Percentiles rank a stretch among this genome's conserved stretches.
Conservation (phyloP, 2,113 vertebrate species). For the Mesembrinibis cayennensis region DNA sequence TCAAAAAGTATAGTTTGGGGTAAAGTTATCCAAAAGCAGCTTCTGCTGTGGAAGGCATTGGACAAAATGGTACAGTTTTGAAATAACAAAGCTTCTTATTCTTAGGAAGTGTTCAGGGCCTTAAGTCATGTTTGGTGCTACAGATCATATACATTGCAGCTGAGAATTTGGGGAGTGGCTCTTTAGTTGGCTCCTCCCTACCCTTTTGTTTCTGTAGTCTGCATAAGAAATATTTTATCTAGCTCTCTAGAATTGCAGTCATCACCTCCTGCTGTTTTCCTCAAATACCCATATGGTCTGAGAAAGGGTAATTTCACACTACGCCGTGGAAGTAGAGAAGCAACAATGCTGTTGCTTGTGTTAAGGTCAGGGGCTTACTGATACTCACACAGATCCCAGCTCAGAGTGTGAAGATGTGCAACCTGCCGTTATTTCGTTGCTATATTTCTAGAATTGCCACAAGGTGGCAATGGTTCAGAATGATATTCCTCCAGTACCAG, state of each 20-base stretch:
- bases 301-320: neutral
- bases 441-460: neutral
- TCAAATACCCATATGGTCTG: neutral
- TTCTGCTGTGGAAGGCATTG: neutral
- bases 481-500: neutral
- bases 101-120: neutral
- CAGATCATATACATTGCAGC: too few species aligned
- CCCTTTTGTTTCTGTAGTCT: neutral
- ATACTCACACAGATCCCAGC: accelerated
- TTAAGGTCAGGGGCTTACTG: neutral
- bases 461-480: conserved; percentile 2
- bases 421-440: neutral
- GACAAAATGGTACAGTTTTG: neutral
- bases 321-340: neutral
- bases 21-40: neutral
- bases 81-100: neutral
- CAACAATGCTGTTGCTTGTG: too few species aligned
- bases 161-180: neutral
- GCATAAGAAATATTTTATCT: neutral
- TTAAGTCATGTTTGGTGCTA: neutral
- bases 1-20: neutral
- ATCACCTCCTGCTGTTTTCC: neutral
- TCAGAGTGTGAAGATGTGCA: accelerated
- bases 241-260: neutral
- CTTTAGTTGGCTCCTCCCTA: neutral